phyloP scores from a whole-genome alignment of 2,797 vertebrate genomes.

The Scarus forsteni region DNA sequence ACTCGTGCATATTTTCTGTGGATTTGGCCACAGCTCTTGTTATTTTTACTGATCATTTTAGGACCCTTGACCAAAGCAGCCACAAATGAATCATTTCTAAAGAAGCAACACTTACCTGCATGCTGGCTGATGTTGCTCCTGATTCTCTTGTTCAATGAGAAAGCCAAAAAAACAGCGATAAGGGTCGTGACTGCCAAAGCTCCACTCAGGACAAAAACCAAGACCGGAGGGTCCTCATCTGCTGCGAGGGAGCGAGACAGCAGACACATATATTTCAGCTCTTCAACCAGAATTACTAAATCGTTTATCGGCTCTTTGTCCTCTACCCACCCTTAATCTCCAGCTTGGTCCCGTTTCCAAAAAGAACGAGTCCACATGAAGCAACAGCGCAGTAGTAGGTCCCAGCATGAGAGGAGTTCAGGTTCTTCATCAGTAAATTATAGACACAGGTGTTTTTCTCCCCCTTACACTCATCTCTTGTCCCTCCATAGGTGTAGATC shows the following conservation, averaged over 20 bases:
- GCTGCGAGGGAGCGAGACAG: neutral
- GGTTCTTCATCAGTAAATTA: conserved; percentile 25
- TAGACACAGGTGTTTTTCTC: conserved; percentile 50
- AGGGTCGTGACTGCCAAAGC: conserved; percentile 17
- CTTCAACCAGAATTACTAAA: neutral
- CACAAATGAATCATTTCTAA: too few relatives aligned
- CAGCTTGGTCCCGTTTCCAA: conserved; percentile 41
- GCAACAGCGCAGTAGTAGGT: conserved; percentile 66
- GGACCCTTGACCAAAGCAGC: too few relatives aligned
- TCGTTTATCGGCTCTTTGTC: too few relatives aligned
- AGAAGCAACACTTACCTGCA: conserved; percentile 3
- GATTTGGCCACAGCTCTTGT: too few relatives aligned
- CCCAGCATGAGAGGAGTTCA: conserved; percentile 33
- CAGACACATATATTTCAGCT: too few relatives aligned
- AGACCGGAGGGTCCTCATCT: neutral
- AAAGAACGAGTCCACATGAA: conserved; percentile 61
- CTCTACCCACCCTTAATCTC: conserved; percentile 15
- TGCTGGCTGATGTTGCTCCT: neutral
- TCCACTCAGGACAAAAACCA: conserved; percentile 31
- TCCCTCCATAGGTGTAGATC: conserved; percentile 48
- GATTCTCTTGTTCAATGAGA: neutral
- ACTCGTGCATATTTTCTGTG: too few relatives aligned
- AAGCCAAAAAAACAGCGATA: conserved; percentile 21
- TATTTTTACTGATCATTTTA: too few relatives aligned
- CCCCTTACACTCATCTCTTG: conserved; percentile 46